A percentile compares a stretch with the other conserved stretches of the same genome.
These are phyloP conservation scores for Crossaster papposus DNA, from an alignment of 53 echinoderm and acorn worm genomes.

Conservation along the genomic window DNA sequence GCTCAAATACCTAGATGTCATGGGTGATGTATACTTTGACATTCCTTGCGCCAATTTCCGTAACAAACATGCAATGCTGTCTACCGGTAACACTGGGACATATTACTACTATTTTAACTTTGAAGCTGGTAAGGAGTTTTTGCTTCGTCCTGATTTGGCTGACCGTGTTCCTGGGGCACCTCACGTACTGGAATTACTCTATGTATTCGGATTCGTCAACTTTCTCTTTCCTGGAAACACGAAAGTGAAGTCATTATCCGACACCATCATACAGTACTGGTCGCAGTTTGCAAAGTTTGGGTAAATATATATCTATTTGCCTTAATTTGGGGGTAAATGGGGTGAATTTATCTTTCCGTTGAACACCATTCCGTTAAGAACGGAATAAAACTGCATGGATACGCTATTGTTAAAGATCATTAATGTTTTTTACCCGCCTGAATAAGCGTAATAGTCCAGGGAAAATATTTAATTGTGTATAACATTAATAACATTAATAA, in stretches of 20 bases:
- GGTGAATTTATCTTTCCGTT: too few relatives aligned
- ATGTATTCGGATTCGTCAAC: slow-evolving; percentile 20
- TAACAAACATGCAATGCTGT: background rate
- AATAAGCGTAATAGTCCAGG: too few relatives aligned
- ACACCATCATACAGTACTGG: slow-evolving; percentile 65
- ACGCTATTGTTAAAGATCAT: too few relatives aligned
- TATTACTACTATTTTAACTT: slow-evolving; percentile 41
- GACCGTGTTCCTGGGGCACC: slow-evolving; percentile 40
- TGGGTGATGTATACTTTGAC: slow-evolving; percentile 14
- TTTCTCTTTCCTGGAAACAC: background rate
- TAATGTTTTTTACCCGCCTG: too few relatives aligned
- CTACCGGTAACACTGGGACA: background rate
- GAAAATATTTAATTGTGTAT: too few relatives aligned
- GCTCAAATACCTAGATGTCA: slow-evolving; percentile 21
- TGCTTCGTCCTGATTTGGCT: background rate
- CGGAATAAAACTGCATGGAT: too few relatives aligned
- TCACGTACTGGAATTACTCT: slow-evolving; percentile 31
- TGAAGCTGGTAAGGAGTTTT: slow-evolving; percentile 37
- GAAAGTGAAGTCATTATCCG: background rate
- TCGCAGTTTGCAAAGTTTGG: slow-evolving; percentile 63
- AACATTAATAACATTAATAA: too few relatives aligned
- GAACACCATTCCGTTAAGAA: too few relatives aligned
- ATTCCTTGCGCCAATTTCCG: background rate
- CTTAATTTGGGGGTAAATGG: too few relatives aligned
- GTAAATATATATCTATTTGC: slow-evolving; percentile 37